phyloP scores from a whole-genome alignment of 2,888 invertebrate species.

The Xestoiulus laeticollis region DNA sequence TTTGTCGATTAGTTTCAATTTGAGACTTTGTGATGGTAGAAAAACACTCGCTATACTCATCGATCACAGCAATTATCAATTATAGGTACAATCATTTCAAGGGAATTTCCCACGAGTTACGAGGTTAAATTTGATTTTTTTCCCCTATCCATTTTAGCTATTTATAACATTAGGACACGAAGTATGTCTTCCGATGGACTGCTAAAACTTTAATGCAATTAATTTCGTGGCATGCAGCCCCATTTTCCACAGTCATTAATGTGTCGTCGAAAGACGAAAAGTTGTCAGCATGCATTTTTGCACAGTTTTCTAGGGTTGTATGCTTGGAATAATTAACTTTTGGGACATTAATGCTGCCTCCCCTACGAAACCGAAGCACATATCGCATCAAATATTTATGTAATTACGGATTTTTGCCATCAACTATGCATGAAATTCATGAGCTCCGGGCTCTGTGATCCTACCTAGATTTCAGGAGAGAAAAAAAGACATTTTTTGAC shows the following conservation, averaged over 20 bases:
- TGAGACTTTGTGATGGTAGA: no score
- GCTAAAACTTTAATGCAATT: conserved; percentile 24
- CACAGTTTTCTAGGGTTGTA: background rate
- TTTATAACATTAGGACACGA: background rate
- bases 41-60: background rate
- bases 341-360: background rate
- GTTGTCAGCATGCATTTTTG: background rate
- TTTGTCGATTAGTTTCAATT: no score
- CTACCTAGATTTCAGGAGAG: background rate
- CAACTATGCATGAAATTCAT: conserved; percentile 34
- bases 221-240: background rate
- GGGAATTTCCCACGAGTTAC: background rate
- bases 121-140: background rate
- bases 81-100: background rate
- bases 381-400: conserved; percentile 6
- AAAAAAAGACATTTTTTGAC: background rate
- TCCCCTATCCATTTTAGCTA: background rate
- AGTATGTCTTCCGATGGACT: background rate
- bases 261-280: background rate
- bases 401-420: conserved; percentile 14
- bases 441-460: background rate
- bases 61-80: background rate
- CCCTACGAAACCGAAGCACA: background rate
- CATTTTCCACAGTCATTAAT: background rate
- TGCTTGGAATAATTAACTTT: background rate